Base-by-base conservation (phyloP, 2,888 invertebrate genomes). In the Pilophorus perplexus region DNA sequence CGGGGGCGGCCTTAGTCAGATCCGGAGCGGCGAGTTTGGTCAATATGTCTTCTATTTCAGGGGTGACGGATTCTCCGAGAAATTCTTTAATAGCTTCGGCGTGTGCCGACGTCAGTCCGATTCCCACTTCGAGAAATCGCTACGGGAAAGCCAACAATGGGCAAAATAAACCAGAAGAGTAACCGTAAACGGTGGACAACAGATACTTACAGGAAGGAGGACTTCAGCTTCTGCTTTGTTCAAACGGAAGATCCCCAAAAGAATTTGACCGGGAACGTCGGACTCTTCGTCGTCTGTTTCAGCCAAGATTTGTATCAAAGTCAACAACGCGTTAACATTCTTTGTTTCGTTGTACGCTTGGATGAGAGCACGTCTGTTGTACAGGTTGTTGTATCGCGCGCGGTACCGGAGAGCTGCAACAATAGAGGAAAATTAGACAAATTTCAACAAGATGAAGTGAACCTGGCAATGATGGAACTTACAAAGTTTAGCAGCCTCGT, bases 1-100 rank as follows among this genome's bases (percentile, higher is more conserved):
- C 28, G 1, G 46, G 23, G 0, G 78, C 75, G 4, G 75, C 72
- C 1, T 80, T 80, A 67, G 82, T 82, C 62, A 89, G 77, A 69
- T 85, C 85, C 0, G 84, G 79, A 0, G 88, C 84, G 2, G 85
- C 84, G 2, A 90, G 77, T 73, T 84, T 82, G 0, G 82, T 79
- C 6, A 90, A 76, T 18, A 84, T 75, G 71, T 83, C 81, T 0
- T 86, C 85, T 38, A 88, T 78, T 69, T 80, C 78, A 0, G 84
- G 80, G 0, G 86, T 87, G 80, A 89, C 79, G 68, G 83, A 82
- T 0, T 83, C 82, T 0, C 85, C 86, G 1, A 90, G 75, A 71
- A 79, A 81, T 33, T 84, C 83, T 73, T 87, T 84, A 28, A 90
- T 78, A 14, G 77, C 77, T 72, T 85, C 83, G 0, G 88, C 88